These are phyloP conservation scores for Atherix ibis DNA, from an alignment of 2,888 invertebrate species.

Conservation along the genomic window DNA sequence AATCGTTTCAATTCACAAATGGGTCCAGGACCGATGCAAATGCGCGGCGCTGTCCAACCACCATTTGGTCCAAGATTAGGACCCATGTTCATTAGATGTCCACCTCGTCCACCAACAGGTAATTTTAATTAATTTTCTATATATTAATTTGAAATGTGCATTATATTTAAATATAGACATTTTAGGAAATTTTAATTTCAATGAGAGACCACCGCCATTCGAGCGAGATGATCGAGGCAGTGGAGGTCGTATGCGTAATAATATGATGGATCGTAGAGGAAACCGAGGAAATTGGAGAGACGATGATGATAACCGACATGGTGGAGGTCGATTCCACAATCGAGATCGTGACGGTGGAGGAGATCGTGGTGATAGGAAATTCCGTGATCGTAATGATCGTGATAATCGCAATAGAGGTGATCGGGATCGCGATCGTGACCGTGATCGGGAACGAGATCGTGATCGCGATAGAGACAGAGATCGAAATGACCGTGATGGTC, in stretches of 20 bases:
- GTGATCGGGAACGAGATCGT: constrained; percentile 7
- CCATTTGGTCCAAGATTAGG: constrained; percentile 14
- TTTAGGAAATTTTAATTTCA: constrained; percentile 11
- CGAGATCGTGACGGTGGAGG: constrained; percentile 22
- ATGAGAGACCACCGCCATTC: constrained; percentile 13
- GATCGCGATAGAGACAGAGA: constrained; percentile 15
- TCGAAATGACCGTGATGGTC: constrained; percentile 1
- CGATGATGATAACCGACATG: constrained; percentile 22
- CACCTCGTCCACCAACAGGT: constrained; percentile 14
- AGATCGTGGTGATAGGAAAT: constrained; percentile 24
- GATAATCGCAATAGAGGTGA: constrained; percentile 19
- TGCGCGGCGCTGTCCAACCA: constrained; percentile 11
- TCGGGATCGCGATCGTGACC: constrained; percentile 12
- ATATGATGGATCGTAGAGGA: constrained; percentile 5
- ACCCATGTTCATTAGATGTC: constrained; percentile 16
- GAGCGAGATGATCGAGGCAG: constrained; percentile 15
- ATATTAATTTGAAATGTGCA: background rate
- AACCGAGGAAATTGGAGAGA: constrained; percentile 24
- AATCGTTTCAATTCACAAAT: constrained; percentile 26
- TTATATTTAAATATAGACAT: background rate
- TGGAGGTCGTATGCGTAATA: constrained; percentile 12
- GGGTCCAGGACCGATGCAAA: constrained; percentile 7
- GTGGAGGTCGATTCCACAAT: constrained; percentile 21
- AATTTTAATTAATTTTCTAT: background rate
- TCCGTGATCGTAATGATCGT: constrained; percentile 16